Base-by-base conservation (phyloP, 2,113 vertebrate genomes). In the Cisticola juncidis region DNA sequence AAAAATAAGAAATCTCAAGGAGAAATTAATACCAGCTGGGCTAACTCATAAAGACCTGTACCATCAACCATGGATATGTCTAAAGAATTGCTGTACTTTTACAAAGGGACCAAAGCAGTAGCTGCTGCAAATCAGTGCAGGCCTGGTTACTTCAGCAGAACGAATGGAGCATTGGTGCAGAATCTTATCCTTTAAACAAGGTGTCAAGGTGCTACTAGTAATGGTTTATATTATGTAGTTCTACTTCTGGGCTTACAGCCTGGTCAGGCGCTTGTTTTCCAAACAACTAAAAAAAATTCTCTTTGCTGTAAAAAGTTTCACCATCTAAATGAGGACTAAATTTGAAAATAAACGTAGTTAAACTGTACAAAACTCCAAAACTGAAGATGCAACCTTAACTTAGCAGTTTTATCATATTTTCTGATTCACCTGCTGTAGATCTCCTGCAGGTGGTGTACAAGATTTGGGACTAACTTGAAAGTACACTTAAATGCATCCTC, bases 1-100 rank as follows among this genome's bases (percentile, higher is more conserved):
- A 93, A 96, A 97, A 94, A 94, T 93, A 95, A 85, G 42, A 90
- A 82, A 71, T 87, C n/a, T 57, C 40, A 65, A 64, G 44, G 48
- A 91, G 82, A 66, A 95, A 86, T 69, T 61, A 71, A 70, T 48
- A 72, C 44, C 48, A 91, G 18, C 50, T 65, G 70, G 87, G 33
- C 25, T 74, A 76, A 40, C 51, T 92, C 79, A 80, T 77, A 33
- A 72, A 92, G 79, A 88, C 38, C 48, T 40, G 53, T 45, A 29
- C 48, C 23, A 72, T 69, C 6, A 13, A 15, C 40, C 48, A 24
- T 6, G 28, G 54, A 65, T 35, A 26, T 19, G 9, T 81, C 61
- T 66, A 28, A 77, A 13, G 79, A 73, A 78, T 70, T 61, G 31
- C 33, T 56, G 44, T 81, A 29, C 64, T 81, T 89, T 64, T 36